phyloP scores from a whole-genome alignment of 2,888 invertebrate genomes.

The Entomobrya proxima region DNA sequence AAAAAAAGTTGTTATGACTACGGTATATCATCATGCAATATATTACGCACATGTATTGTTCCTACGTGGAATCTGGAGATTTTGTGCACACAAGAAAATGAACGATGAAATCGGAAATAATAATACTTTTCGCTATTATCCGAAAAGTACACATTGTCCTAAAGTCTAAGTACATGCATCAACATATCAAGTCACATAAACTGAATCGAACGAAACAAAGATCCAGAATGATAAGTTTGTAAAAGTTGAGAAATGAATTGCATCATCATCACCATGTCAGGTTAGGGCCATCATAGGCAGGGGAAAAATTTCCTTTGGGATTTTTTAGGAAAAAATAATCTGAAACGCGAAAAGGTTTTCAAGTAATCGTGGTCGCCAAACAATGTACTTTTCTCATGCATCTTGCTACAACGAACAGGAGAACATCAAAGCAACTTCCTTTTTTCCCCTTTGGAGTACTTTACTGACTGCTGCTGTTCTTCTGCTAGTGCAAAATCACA shows the following conservation, averaged over 20 bases:
- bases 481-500: constrained; percentile 21
- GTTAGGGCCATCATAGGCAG: background rate
- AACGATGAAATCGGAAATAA: constrained; percentile 51
- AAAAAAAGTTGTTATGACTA: too few species aligned
- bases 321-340: background rate
- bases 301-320: constrained; percentile 19
- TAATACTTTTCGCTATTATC: constrained; percentile 48
- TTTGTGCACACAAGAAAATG: constrained; percentile 42
- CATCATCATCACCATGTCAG: background rate
- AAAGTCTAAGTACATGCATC: background rate
- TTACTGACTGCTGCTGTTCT: background rate
- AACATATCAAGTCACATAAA: background rate
- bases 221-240: too few species aligned
- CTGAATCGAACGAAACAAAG: too few species aligned
- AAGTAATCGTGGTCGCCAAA: constrained; percentile 50
- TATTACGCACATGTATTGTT: too few species aligned
- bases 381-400: constrained; percentile 42
- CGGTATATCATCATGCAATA: too few species aligned
- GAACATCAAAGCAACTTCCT: constrained; percentile 59
- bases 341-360: constrained; percentile 5
- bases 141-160: constrained; percentile 33
- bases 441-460: constrained; percentile 36
- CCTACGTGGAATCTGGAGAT: too few species aligned
- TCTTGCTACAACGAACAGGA: constrained; percentile 9
- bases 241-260: background rate